Percentiles rank a stretch among this genome's conserved stretches.
phyloP scores from a whole-genome alignment of 2,113 vertebrate genomes.

The Cromileptes altivelis region DNA sequence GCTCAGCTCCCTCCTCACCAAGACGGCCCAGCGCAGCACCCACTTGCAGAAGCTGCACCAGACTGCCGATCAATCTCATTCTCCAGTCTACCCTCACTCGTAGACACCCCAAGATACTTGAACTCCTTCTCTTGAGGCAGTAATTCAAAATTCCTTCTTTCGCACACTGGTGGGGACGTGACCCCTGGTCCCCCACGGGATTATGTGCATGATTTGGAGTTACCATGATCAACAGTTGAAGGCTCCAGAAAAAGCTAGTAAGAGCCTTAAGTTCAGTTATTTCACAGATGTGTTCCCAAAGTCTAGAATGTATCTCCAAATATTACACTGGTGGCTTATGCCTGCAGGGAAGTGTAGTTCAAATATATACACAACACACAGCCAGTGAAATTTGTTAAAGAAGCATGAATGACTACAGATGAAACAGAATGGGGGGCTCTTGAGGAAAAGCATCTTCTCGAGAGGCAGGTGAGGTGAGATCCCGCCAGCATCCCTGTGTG shows the following conservation, averaged over 20 bases:
- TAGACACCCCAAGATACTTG: too few relatives aligned
- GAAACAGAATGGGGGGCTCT: neutral
- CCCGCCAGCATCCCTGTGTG: constrained; percentile 4
- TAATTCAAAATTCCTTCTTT: too few relatives aligned
- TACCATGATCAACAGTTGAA: neutral
- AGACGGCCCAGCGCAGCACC: too few relatives aligned
- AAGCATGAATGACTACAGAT: neutral
- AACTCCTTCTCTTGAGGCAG: too few relatives aligned
- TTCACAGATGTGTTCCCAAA: neutral
- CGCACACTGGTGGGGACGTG: too few relatives aligned
- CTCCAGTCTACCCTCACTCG: too few relatives aligned
- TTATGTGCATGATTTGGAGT: neutral
- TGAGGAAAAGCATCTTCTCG: neutral
- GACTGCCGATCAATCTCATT: too few relatives aligned
- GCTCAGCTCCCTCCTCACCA: too few relatives aligned
- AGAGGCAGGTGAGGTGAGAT: neutral
- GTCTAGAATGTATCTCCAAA: neutral
- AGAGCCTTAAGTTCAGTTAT: neutral
- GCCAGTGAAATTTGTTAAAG: neutral
- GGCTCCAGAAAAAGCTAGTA: neutral
- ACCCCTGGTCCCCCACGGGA: too few relatives aligned
- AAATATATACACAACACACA: neutral
- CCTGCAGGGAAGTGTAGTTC: neutral
- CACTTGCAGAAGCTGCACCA: too few relatives aligned
- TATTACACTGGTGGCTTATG: neutral